Evolutionary conservation across 2,888 invertebrate species (phyloP).

Genomic region (Autographa gamma): DNA sequence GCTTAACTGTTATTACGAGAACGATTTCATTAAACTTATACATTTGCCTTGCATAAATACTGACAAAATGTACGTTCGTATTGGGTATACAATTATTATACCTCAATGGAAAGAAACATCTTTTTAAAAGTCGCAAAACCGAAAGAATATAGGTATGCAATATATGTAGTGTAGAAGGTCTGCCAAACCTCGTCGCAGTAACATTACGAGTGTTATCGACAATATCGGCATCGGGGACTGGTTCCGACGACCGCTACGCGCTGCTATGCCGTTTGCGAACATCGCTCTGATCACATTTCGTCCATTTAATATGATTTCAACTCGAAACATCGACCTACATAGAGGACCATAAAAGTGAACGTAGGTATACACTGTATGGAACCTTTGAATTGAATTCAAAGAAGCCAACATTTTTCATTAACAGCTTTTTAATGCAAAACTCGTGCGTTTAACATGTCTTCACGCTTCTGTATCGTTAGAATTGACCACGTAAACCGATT

Average conservation of each 20-base stretch:
- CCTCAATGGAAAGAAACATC: too few species aligned
- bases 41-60: not conserved
- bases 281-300: conserved; percentile 49
- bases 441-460: conserved; percentile 44
- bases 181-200: conserved; percentile 60
- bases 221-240: conserved; percentile 51
- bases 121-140: too few species aligned
- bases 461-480: conserved; percentile 43
- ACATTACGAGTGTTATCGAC: conserved; percentile 54
- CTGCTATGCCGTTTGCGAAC: conserved; percentile 52
- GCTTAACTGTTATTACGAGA: not conserved
- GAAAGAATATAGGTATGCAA: not conserved
- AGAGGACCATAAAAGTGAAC: conserved; percentile 37
- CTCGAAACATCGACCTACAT: conserved; percentile 47
- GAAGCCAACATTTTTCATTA: conserved; percentile 41
- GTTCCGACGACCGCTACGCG: conserved; percentile 56
- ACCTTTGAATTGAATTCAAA: conserved; percentile 50
- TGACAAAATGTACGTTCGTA: too few species aligned
- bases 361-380: conserved; percentile 27
- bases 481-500: conserved; percentile 63
- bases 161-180: conserved; percentile 47
- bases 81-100: too few species aligned
- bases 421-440: conserved; percentile 45
- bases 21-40: not conserved
- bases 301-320: conserved; percentile 47